A percentile compares a stretch with the other conserved stretches of the same genome.
These are phyloP conservation scores for Trachemys scripta DNA, from an alignment of 2,113 vertebrate species.

Conservation along the genomic window DNA sequence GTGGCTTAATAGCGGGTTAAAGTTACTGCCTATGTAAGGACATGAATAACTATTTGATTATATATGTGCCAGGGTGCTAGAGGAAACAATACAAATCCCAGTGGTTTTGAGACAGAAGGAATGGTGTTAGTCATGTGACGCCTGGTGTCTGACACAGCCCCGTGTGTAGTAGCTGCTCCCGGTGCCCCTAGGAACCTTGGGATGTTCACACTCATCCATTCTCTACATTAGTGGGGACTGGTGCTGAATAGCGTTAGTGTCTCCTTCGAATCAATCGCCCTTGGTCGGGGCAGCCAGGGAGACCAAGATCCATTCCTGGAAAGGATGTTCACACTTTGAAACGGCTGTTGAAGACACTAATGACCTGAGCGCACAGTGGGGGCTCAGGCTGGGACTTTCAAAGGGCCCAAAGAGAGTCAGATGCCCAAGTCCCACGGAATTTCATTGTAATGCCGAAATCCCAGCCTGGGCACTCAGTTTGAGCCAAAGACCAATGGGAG, in stretches of 20 bases:
- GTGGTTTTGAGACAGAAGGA: accelerated
- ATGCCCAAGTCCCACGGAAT: neutral
- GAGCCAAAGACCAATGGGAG: neutral
- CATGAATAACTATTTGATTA: neutral
- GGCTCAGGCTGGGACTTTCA: neutral
- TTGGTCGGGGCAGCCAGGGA: neutral
- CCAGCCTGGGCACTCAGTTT: neutral
- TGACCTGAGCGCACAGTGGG: neutral
- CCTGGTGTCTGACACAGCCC: no score
- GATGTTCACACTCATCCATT: no score
- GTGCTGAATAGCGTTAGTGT: no score
- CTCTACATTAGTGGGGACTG: no score
- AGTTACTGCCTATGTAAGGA: neutral
- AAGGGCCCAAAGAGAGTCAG: neutral
- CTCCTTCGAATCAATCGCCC: no score
- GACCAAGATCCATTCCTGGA: neutral
- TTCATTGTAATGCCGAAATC: neutral
- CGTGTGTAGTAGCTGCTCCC: no score
- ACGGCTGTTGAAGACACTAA: neutral
- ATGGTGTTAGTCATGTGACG: no score
- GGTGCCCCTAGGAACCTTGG: no score
- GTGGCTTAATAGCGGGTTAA: neutral
- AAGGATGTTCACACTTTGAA: neutral
- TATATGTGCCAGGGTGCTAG: neutral
- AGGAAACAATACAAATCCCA: neutral